Evolutionary conservation across 2,888 invertebrate species (phyloP), one percentile per base, ranked within the genome.

Genomic region (Aphelenchoides bicaudatus): DNA sequence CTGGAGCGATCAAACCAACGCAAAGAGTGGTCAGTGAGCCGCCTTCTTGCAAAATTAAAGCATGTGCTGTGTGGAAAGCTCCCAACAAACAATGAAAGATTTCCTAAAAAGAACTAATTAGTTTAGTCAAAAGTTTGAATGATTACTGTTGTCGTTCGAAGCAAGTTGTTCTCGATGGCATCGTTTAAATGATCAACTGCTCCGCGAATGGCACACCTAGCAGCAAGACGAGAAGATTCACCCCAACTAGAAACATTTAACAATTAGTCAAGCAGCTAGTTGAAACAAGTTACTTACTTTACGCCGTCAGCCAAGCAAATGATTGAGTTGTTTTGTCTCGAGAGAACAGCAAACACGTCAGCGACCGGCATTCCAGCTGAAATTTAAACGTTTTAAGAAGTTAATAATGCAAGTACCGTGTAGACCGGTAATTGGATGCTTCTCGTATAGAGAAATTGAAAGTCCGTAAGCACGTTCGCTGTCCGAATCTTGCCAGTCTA

Each of bases 231-330:
- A 21, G 43, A 43, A 43, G 10, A n/a, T n/a, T n/a, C n/a, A n/a
- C n/a, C n/a, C n/a, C n/a, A n/a, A n/a, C n/a, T n/a, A n/a, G n/a
- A n/a, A 21, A 8, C 6, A 43, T 25, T 21, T 13, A 43, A 43
- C 25, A 19, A n/a, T 8, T 6, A 6, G 25, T 25, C 43, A 6
- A 21, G 43, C 43, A 21, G 43, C 43, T 8, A 43, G 43, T 16
- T 43, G 49, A 39, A 43, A 49, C 73, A 88, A 88, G 78, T 88
- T 87, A 80, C 90, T 90, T 90, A 91, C 81, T 91, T 90, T 1
- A 90, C 90, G 25, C 90, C 90, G 82, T 90, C 90, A 2, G 90
- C 90, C 58, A 91, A 84, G 13, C 88, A 87, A 79, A 90, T 82
- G 58, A 89, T 67, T 16, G 87, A 87, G 62, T 86, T 87, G 81